Base-by-base conservation (phyloP, 92 coral and sea anemone species). In the Palythoa heliodiscus region DNA sequence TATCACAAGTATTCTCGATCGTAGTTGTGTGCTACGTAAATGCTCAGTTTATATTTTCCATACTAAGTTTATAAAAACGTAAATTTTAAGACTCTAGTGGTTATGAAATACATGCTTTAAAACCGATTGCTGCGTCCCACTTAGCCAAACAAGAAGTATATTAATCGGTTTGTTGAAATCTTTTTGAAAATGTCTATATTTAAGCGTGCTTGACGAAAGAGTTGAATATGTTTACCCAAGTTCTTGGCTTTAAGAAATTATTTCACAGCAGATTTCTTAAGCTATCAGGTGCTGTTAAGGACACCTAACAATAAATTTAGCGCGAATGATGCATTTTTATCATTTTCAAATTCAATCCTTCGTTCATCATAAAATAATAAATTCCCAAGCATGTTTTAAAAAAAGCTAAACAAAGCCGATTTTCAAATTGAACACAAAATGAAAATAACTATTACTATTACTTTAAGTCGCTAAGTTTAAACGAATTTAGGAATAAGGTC, bases 1-100 rank as follows among this genome's bases (percentile, higher is more conserved):
- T 37, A 76, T 76, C 52, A 76, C 22, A 19, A 38, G 82, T 76
- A 13, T 76, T 73, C 11, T 66, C 37, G n/a, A 61, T 47, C 55
- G 83, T 43, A 35, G 52, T 61, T 58, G 16, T 48, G 50, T 43
- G 52, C 67, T 55, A 35, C 6, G 7, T 54, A 20, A 76, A 23
- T 61, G 24, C 48, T 24, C n/a, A n/a, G n/a, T n/a, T 40, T 57
- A 55, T 38, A 7, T 23, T 75, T 24, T 35, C 63, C 23, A 6
- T 10, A 48, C 22, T 4, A 60, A 43, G 24, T 25, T 7, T 35
- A 15, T 54, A 77, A 20, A 25, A 69, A 25, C 13, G 19, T 2
- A 68, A 86, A 76, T 75, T 83, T 82, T 86, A 86, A 86, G 80
- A 75, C 64, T 89, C 55, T 86, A 82, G 82, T 89, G 76, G 82